phyloP scores from a whole-genome alignment of 1,140 invertebrate genomes.

The Caenorhabditis elegans region WBcel235 BX284603.4:9827001-9827500 shows the following conservation, averaged over 20 bases:
- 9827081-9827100: neutral
- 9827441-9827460: too few relatives aligned
- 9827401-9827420: too few relatives aligned
- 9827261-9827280: too few relatives aligned
- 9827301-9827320: neutral
- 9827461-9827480: too few relatives aligned
- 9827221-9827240: too few relatives aligned
- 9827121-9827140: constrained; percentile 20
- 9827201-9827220: neutral
- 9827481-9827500: too few relatives aligned
- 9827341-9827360: neutral
- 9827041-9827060: constrained; percentile 31
- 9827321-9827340: neutral
- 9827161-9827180: neutral
- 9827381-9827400: too few relatives aligned
- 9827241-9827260: too few relatives aligned
- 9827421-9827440: too few relatives aligned
- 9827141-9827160: constrained; percentile 21
- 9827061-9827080: neutral
- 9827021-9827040: constrained; percentile 25
- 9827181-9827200: neutral
- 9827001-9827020: constrained; percentile 34
- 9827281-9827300: too few relatives aligned
- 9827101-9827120: constrained; percentile 23
- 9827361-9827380: neutral